Evolutionary conservation across 2,113 vertebrate genomes (phyloP).

Genomic region (Cairina moschata): DNA sequence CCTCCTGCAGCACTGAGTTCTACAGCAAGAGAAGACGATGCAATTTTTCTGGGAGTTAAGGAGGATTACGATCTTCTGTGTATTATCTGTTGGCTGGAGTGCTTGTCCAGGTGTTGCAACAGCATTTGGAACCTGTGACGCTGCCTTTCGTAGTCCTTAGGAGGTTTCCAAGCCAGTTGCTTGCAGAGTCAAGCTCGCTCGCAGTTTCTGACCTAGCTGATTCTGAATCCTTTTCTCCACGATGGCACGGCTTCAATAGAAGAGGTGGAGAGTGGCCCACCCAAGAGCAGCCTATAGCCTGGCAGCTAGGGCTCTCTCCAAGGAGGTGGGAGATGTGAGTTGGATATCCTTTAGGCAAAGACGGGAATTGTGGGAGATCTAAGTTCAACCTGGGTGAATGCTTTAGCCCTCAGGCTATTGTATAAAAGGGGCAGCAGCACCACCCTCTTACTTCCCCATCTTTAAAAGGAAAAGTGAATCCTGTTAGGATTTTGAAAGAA

Average conservation of each 20-base stretch:
- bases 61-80: neutral
- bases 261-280: slow-evolving; percentile 72
- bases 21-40: neutral
- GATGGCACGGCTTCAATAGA: slow-evolving; percentile 64
- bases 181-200: slow-evolving; percentile 15
- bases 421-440: slow-evolving; percentile 72
- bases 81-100: neutral
- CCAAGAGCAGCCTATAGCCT: slow-evolving; percentile 67
- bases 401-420: slow-evolving; percentile 64
- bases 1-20: neutral
- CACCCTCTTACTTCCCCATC: slow-evolving; percentile 71
- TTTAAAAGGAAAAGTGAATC: slow-evolving; percentile 70
- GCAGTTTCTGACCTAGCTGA: slow-evolving; percentile 45
- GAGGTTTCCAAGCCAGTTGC: neutral
- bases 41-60: neutral
- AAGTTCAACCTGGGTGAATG: slow-evolving; percentile 66
- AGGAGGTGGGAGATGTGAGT: slow-evolving; percentile 61
- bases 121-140: neutral
- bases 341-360: slow-evolving; percentile 71
- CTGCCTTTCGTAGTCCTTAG: neutral
- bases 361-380: slow-evolving; percentile 64
- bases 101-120: neutral
- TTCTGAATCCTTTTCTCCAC: slow-evolving; percentile 56
- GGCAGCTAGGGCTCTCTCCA: slow-evolving; percentile 47
- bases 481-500: slow-evolving; percentile 69